These are phyloP conservation scores for Eidolon helvum DNA, from an alignment of 2,113 vertebrate species.

Conservation along the genomic window DNA sequence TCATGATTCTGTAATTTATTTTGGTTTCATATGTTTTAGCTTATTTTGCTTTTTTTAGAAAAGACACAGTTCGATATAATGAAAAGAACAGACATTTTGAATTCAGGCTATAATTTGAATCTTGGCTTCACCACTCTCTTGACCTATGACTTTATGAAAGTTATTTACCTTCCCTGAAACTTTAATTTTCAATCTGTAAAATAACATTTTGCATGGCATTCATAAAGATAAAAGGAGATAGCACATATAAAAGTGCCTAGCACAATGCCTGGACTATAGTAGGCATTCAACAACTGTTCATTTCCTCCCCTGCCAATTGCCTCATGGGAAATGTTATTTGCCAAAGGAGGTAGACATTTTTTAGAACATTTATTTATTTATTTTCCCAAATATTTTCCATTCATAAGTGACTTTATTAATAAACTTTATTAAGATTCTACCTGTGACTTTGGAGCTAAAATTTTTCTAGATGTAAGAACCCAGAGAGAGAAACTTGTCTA, in stretches of 20 bases:
- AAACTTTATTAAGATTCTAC: neutral
- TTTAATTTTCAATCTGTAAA: neutral
- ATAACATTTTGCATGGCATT: neutral
- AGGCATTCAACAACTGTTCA: neutral
- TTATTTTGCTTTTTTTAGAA: neutral
- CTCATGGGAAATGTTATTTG: neutral
- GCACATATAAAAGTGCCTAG: neutral
- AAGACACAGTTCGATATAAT: neutral
- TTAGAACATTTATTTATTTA: constrained; percentile 29
- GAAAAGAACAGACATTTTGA: neutral
- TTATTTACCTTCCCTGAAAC: constrained; percentile 7
- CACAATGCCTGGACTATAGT: neutral
- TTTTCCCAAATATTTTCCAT: constrained; percentile 43
- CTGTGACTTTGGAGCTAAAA: neutral
- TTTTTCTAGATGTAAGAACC: neutral
- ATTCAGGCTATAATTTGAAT: constrained; percentile 11
- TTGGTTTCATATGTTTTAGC: neutral
- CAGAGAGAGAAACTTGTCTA: neutral
- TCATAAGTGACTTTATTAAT: constrained; percentile 1
- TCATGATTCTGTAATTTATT: neutral
- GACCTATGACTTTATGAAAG: neutral
- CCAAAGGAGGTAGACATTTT: neutral
- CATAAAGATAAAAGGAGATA: constrained; percentile 3
- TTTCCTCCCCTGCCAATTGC: neutral
- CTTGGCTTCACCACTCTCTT: neutral